A percentile compares a stretch with the other conserved stretches of the same genome.
These are phyloP conservation scores for Melanotaenia duboulayi DNA, from an alignment of 2,113 vertebrate species.

Conservation along the genomic window DNA sequence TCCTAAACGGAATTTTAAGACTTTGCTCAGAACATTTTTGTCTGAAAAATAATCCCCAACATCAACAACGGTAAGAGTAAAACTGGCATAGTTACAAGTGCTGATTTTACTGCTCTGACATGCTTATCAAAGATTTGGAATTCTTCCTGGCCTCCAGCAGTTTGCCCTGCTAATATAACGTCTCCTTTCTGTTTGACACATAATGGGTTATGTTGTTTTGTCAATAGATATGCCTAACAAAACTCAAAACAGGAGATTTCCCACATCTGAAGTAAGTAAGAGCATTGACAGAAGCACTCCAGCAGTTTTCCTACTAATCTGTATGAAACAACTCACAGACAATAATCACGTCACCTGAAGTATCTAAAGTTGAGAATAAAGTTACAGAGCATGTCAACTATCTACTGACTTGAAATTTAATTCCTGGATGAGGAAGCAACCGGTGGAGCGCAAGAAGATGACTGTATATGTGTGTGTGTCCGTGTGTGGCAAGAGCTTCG, in stretches of 20 bases:
- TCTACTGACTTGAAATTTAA: conserved; percentile 34
- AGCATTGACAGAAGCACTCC: conserved; percentile 9
- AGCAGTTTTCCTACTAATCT: neutral
- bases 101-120: conserved; percentile 54
- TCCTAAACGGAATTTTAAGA: conserved; percentile 77
- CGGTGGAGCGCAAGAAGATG: conserved; percentile 39
- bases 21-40: conserved; percentile 64
- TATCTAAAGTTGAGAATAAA: conserved; percentile 25
- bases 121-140: conserved; percentile 70
- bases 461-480: conserved; percentile 41
- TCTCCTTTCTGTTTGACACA: conserved; percentile 19
- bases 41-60: conserved; percentile 68
- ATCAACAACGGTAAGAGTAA: conserved; percentile 42
- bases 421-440: conserved; percentile 54
- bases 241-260: neutral
- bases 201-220: conserved; percentile 25
- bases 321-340: neutral
- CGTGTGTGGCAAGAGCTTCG: conserved; percentile 55
- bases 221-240: conserved; percentile 14
- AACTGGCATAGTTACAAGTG: conserved; percentile 63
- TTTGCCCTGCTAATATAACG: conserved; percentile 27
- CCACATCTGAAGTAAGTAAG: neutral
- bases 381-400: conserved; percentile 28
- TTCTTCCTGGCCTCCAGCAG: conserved; percentile 44
- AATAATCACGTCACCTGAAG: conserved; percentile 3